phyloP scores from a whole-genome alignment of 2,888 invertebrate species.

The Chalcosyrphus nemorum region DNA sequence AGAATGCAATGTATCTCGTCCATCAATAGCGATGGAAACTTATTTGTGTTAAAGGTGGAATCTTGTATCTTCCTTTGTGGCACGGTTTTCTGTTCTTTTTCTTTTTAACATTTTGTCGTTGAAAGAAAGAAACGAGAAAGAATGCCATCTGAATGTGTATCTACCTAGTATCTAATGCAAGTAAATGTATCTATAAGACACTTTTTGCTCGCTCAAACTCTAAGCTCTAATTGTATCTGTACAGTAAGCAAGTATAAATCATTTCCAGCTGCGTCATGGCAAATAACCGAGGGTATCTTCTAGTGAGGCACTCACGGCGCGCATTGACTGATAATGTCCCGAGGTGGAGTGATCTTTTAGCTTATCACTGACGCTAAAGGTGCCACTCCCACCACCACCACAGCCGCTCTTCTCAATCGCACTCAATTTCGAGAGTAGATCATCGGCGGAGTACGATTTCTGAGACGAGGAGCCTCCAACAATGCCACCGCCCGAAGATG shows the following conservation, averaged over 20 bases:
- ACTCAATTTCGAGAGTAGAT: slow-evolving; percentile 79
- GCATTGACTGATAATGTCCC: slow-evolving; percentile 81
- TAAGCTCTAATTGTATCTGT: slow-evolving; percentile 13
- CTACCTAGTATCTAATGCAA: background rate
- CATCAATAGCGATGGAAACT: slow-evolving; percentile 32
- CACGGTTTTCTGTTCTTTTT: slow-evolving; percentile 13
- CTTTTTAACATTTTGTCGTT: background rate
- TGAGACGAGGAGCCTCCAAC: slow-evolving; percentile 73
- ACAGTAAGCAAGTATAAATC: slow-evolving; percentile 18
- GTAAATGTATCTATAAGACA: slow-evolving; percentile 20
- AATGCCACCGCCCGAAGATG: slow-evolving; percentile 62
- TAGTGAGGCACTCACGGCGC: slow-evolving; percentile 81
- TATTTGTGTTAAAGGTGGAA: slow-evolving; percentile 14
- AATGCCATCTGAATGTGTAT: background rate
- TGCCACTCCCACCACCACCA: slow-evolving; percentile 60
- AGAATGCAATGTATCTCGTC: slow-evolving; percentile 1
- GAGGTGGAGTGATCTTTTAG: slow-evolving; percentile 71
- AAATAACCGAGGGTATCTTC: slow-evolving; percentile 83
- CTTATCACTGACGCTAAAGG: slow-evolving; percentile 69
- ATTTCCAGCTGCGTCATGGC: slow-evolving; percentile 76
- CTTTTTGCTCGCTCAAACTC: slow-evolving; percentile 2
- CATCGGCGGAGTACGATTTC: slow-evolving; percentile 79
- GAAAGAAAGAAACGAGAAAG: slow-evolving; percentile 5
- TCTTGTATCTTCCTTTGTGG: slow-evolving; percentile 1
- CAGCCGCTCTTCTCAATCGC: slow-evolving; percentile 77